A percentile compares a stretch with the other conserved stretches of the same genome.
These are phyloP conservation scores for Nasalis larvatus DNA, from an alignment of 2,113 vertebrate species.

Conservation along the genomic window DNA sequence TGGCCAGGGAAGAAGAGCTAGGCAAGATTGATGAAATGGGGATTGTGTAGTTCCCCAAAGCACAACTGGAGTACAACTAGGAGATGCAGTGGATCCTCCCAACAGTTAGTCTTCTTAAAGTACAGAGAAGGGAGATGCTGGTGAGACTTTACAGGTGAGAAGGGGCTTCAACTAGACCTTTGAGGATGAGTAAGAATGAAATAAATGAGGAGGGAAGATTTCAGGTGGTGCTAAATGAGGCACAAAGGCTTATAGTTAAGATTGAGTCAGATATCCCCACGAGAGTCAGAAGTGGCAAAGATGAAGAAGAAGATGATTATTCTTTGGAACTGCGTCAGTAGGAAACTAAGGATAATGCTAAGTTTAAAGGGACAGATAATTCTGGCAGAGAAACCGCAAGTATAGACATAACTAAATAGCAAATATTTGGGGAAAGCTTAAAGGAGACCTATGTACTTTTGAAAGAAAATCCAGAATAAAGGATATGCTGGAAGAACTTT, in stretches of 20 bases:
- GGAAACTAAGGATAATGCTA: background rate
- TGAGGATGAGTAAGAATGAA: background rate
- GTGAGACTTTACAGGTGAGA: background rate
- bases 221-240: background rate
- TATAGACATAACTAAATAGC: background rate
- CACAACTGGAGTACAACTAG: background rate
- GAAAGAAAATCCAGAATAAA: constrained; percentile 10
- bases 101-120: background rate
- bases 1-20: background rate
- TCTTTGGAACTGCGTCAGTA: background rate
- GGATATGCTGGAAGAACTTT: background rate
- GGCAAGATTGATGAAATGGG: background rate
- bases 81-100: background rate
- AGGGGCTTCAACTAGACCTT: background rate
- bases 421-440: background rate
- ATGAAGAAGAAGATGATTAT: background rate
- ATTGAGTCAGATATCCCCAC: background rate
- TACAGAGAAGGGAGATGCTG: background rate
- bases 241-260: background rate
- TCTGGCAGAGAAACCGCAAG: background rate
- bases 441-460: background rate
- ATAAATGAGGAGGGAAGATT: background rate
- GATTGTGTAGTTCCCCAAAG: background rate
- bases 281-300: background rate
- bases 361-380: background rate